These are phyloP conservation scores for Chrysolophus pictus DNA, from an alignment of 2,797 vertebrate species.

Conservation along the genomic window DNA sequence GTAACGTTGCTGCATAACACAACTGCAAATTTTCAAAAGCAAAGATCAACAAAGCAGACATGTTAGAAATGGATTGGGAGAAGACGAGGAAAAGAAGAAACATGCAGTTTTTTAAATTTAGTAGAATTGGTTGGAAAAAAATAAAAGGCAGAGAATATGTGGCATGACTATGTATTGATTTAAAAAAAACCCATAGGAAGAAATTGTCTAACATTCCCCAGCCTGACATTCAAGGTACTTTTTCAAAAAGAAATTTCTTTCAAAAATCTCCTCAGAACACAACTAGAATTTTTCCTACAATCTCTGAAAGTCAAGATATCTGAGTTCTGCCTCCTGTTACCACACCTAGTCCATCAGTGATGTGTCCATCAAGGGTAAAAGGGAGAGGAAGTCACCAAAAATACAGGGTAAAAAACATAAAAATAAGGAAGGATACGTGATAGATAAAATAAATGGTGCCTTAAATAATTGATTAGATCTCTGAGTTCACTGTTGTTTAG, in stretches of 20 bases:
- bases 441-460: neutral
- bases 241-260: neutral
- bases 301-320: neutral
- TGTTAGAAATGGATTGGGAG: neutral
- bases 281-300: neutral
- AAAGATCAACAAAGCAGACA: neutral
- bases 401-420: neutral
- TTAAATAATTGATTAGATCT: neutral
- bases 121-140: neutral
- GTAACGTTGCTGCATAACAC: neutral
- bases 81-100: neutral
- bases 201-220: neutral
- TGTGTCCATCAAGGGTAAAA: neutral
- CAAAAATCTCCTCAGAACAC: neutral
- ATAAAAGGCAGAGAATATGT: neutral
- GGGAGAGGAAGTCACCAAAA: neutral
- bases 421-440: neutral
- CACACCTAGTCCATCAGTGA: neutral
- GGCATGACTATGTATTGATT: neutral
- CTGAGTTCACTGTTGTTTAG: neutral
- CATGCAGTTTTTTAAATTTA: neutral
- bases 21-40: neutral
- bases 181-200: neutral
- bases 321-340: neutral
- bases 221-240: neutral